phyloP scores from a whole-genome alignment of 2,888 invertebrate species.

The Cephus pulcher region DNA sequence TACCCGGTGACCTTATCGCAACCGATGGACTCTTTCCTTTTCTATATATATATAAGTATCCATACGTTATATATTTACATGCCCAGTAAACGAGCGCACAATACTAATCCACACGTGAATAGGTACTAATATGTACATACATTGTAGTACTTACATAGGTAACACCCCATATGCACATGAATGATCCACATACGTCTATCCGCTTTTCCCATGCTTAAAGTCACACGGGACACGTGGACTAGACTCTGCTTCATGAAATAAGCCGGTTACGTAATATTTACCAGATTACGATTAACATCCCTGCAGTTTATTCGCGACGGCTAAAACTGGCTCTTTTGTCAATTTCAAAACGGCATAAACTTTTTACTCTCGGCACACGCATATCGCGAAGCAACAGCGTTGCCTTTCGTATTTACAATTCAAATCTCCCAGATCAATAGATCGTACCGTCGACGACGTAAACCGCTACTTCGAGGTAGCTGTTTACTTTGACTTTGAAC shows the following conservation, averaged over 20 bases:
- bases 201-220: background rate
- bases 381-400: conserved; percentile 35
- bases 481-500: background rate
- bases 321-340: background rate
- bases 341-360: conserved; percentile 22
- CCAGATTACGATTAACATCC: background rate
- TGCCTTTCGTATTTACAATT: conserved; percentile 49
- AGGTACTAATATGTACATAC: background rate
- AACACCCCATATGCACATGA: background rate
- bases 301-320: background rate
- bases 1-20: background rate
- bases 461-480: background rate
- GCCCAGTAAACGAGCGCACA: background rate
- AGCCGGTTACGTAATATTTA: background rate
- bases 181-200: background rate
- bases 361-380: conserved; percentile 38
- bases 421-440: conserved; percentile 48
- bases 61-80: background rate
- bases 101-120: background rate
- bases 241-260: background rate
- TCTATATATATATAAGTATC: background rate
- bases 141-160: background rate
- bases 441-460: conserved; percentile 16
- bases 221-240: background rate
- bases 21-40: background rate